These are phyloP conservation scores for Drosophila falleni DNA, from an alignment of 2,888 invertebrate genomes.

Conservation along the genomic window DNA sequence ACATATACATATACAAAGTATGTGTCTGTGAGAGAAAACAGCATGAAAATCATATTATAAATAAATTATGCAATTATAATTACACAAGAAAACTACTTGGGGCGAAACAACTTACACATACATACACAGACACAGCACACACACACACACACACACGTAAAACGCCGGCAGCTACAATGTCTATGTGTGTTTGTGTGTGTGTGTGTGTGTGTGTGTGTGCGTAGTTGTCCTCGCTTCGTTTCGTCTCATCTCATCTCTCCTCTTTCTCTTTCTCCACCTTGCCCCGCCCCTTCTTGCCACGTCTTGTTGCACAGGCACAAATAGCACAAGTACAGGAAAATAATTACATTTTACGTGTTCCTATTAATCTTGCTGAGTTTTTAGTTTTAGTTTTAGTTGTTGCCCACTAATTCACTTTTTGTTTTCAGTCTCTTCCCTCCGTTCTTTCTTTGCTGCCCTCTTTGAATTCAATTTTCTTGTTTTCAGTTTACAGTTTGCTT, in stretches of 20 bases:
- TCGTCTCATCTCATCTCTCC: slow-evolving; percentile 10
- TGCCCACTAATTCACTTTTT: slow-evolving; percentile 77
- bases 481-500: slow-evolving; percentile 45
- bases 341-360: slow-evolving; percentile 81
- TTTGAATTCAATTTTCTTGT: slow-evolving; percentile 70
- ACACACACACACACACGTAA: slow-evolving; percentile 8
- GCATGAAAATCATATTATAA: slow-evolving; percentile 82
- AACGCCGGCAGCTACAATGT: slow-evolving; percentile 38
- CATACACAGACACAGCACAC: slow-evolving; percentile 23
- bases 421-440: slow-evolving; percentile 18
- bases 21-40: slow-evolving; percentile 62
- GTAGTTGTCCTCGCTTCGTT: slow-evolving; percentile 27
- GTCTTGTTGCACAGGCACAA: slow-evolving; percentile 48
- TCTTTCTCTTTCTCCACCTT: not conserved
- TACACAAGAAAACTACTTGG: slow-evolving; percentile 82
- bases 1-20: not conserved
- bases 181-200: slow-evolving; percentile 30
- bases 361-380: slow-evolving; percentile 81
- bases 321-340: slow-evolving; percentile 79
- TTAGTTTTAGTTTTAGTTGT: slow-evolving; percentile 74
- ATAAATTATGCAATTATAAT: slow-evolving; percentile 81
- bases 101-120: slow-evolving; percentile 69
- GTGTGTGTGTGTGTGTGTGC: not conserved
- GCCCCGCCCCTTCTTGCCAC: not conserved
- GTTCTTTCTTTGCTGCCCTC: not conserved